Evolutionary conservation across 2,113 vertebrate species (phyloP), one percentile per base, ranked within the genome.

Genomic region (Podocnemis expansa): DNA sequence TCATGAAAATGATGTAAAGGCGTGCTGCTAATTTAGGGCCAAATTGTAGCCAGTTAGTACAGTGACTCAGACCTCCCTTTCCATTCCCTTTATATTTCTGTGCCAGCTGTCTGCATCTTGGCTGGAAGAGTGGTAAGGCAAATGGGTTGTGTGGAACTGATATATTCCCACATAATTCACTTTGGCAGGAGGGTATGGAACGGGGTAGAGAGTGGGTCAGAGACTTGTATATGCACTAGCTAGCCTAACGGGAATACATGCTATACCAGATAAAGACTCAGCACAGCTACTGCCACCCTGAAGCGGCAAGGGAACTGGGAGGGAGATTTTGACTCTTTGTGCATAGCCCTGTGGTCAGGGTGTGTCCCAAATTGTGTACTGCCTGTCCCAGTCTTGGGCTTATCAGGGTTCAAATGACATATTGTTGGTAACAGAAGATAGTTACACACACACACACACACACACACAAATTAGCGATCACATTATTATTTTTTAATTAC

Each of bases 251-350:
- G 92, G 79, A 82, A 34, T 10, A 58, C 1, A 0, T 5, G 0
- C 31, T 29, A 2, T 47, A 27, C 84, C 55, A 0, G 0, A 16
- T 0, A 1, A 4, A 41, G 81, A 76, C 52, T 73, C 70, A 67
- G 84, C 0, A 0, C 82, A 58, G 87, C 29, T 78, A 54, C 0
- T 0, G 31, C 21, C 52, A 41, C 29, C 84, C 58, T 0, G 0
- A 38, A 84, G 2, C 24, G 55, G 51, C 21, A 1, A n/a, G n/a
- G 67, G 83, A 58, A 1, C 19, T 21, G 83, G 75, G 86, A 79
- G 75, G 89, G 78, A 43, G 63, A 88, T 31, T 63, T 13, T 1
- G 29, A 83, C 84, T 84, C 85, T 84, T 31, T 2, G 5, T 88
- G 8, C 0, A 0, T 43, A 80, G 67, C 85, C 83, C n/a, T 87